Evolutionary conservation across 2,797 vertebrate species (phyloP), one percentile per base, ranked within the genome.

Genomic region (Brachyalestes nurse): DNA sequence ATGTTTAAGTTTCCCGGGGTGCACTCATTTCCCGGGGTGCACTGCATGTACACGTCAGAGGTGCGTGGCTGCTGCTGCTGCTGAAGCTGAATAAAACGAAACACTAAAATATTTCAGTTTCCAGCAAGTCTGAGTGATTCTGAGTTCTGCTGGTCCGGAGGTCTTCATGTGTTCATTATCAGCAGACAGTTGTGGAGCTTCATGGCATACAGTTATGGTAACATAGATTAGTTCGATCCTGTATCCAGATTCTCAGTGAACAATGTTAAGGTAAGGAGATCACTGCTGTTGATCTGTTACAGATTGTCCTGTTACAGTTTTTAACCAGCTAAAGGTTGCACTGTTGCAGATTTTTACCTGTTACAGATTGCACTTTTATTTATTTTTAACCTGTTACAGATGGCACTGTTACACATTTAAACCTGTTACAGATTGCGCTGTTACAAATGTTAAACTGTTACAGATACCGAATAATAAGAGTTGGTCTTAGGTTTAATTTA

Each of bases 231-330:
- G n/a, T n/a, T 17, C 38, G 42, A 14, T 10, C 10, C n/a, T 51
- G 8, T 10, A 2, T 6, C 7, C 51, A 21, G 55, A 38, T 10
- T 62, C 25, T 62, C n/a, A 17, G 16, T 76, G 57, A 58, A 79
- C 51, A 38, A 65, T 81, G 75, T 62, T 66, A 53, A 7, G 81
- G 83, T 86, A 81, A 84, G 83, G 61, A n/a, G 12, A n/a, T 45
- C 13, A 70, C 42, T 42, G 14, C 67, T 17, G 17, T 23, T 5
- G 25, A 61, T 16, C 21, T 40, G 45, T 23, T 34, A 53, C 51
- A 53, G 51, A 53, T 14, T 16, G 16, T 2, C 17, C 51, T 53
- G 2, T 5, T 53, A 34, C 34, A 34, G 4, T 2, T 34, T 2
- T 34, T 34, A 2, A 34, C 34, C 34, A 3, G 34, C 5, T 34